Percentiles rank a stretch among this genome's conserved stretches.
These are phyloP conservation scores for Mesorhabditis belari DNA, from an alignment of 2,888 invertebrate species.

Conservation along the genomic window DNA sequence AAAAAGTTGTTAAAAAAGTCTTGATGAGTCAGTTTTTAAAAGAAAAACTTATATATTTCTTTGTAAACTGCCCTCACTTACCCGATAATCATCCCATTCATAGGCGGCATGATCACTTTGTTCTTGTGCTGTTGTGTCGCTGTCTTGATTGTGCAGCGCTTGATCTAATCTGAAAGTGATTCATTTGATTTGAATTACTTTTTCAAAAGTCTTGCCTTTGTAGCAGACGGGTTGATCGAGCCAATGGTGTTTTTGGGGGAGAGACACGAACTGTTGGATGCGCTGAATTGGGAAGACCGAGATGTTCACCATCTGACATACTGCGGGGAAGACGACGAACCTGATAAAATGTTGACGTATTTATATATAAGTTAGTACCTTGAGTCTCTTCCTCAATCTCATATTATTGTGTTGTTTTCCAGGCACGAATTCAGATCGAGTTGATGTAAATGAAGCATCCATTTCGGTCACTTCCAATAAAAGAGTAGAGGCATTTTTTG, in stretches of 20 bases:
- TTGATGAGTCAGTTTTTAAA: not conserved
- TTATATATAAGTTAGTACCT: not conserved
- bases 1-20: not conserved
- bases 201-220: conserved; percentile 5
- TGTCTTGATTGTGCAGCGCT: conserved; percentile 14
- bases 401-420: not conserved
- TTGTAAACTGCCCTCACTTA: too few relatives aligned
- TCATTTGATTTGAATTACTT: not conserved
- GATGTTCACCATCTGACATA: conserved; percentile 43
- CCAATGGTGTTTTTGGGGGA: conserved; percentile 24
- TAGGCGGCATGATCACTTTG: conserved; percentile 29
- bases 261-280: conserved; percentile 20
- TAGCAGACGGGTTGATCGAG: conserved; percentile 21
- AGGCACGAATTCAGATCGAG: conserved; percentile 27
- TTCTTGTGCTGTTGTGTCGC: conserved; percentile 19
- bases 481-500: not conserved
- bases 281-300: conserved; percentile 16
- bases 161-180: conserved; percentile 10
- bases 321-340: conserved; percentile 33
- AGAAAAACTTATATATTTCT: too few relatives aligned
- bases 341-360: not conserved
- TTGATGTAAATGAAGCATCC: conserved; percentile 40
- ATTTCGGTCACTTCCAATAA: conserved; percentile 24
- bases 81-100: conserved; percentile 44
- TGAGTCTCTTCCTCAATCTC: conserved; percentile 4